phyloP scores from a whole-genome alignment of 2,888 invertebrate species.

The Bombylius major region DNA sequence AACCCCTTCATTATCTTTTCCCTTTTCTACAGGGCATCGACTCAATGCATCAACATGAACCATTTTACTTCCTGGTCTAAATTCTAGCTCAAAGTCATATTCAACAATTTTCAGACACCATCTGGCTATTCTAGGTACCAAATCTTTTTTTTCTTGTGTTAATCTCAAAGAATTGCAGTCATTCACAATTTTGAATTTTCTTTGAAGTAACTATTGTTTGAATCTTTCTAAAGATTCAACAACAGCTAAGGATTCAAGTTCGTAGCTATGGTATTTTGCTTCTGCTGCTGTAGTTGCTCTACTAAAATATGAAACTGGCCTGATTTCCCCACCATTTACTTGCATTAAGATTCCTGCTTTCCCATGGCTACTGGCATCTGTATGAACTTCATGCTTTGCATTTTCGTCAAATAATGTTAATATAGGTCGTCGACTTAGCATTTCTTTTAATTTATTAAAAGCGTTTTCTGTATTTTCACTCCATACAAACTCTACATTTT shows the following conservation, averaged over 20 bases:
- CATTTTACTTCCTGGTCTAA: neutral
- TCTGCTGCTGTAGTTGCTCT: too few relatives aligned
- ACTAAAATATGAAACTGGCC: too few relatives aligned
- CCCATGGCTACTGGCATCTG: neutral
- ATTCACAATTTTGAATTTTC: too few relatives aligned
- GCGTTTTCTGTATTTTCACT: neutral
- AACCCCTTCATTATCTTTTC: neutral
- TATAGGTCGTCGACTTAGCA: neutral
- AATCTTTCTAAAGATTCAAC: too few relatives aligned
- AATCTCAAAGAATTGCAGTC: too few relatives aligned
- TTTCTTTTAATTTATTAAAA: neutral
- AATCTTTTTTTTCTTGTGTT: too few relatives aligned
- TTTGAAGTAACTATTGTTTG: too few relatives aligned
- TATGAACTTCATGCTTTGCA: neutral
- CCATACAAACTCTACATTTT: neutral
- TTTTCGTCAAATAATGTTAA: neutral
- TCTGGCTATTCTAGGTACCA: too few relatives aligned
- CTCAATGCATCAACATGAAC: neutral
- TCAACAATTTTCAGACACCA: neutral
- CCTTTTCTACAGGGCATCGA: neutral
- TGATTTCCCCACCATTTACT: constrained; percentile 11
- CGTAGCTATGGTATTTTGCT: too few relatives aligned
- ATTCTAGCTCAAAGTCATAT: neutral
- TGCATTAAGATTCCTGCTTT: neutral
- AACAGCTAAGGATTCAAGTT: too few relatives aligned